These are phyloP conservation scores for Ylistrum balloti DNA, from an alignment of 1,140 invertebrate genomes.

Conservation along the genomic window DNA sequence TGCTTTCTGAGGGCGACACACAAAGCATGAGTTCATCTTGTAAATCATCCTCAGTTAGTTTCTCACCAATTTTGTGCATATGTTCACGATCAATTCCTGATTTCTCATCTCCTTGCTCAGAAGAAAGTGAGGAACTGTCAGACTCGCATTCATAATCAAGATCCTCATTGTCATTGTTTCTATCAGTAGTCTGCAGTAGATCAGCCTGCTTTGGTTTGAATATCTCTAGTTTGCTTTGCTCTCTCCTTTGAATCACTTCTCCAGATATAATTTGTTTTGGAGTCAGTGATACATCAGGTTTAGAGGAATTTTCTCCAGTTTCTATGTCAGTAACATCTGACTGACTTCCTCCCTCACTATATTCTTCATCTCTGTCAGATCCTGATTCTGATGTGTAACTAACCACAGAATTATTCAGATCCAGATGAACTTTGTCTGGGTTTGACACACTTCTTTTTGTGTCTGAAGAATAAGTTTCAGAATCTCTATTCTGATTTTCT, in stretches of 20 bases:
- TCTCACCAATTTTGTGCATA: neutral
- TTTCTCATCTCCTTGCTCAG: neutral
- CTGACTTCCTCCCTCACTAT: neutral
- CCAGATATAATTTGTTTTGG: too few species aligned
- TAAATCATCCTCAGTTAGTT: neutral
- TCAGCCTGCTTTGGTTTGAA: neutral
- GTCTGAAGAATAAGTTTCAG: neutral
- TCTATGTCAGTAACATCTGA: neutral
- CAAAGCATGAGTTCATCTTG: neutral
- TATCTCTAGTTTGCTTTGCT: neutral
- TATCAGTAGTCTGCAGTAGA: neutral
- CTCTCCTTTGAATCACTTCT: too few species aligned
- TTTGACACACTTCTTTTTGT: too few species aligned
- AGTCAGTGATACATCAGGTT: too few species aligned
- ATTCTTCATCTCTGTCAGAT: neutral
- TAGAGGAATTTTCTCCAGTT: neutral
- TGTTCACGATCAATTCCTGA: neutral
- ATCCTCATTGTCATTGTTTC: neutral
- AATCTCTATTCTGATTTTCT: neutral
- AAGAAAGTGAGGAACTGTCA: neutral
- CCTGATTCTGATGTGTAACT: neutral
- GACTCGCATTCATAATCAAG: constrained; percentile 6
- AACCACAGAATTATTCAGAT: neutral
- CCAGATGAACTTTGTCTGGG: neutral
- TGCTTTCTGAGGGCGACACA: neutral